Base-by-base conservation (phyloP, 2,797 vertebrate genomes). In the Nyctibius grandis region DNA sequence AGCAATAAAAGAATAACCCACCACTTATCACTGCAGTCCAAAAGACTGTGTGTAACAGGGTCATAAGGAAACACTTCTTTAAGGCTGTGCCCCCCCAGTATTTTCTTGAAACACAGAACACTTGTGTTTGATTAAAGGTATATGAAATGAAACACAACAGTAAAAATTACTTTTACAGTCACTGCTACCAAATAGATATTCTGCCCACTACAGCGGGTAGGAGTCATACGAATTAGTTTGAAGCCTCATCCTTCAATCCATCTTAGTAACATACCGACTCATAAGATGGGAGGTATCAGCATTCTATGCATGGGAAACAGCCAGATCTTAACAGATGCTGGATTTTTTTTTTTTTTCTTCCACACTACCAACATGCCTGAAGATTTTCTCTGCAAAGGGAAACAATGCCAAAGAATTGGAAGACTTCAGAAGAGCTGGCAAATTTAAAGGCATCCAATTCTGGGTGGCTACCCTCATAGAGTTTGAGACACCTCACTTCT, bases 1-100 rank as follows among this genome's bases (percentile, higher is more conserved):
- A 65, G 84, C 93, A 93, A 91, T 87, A 85, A 93, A 95, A 87
- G 34, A 87, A 72, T 72, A 85, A 85, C n/a, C 65, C 65, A 59
- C 40, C 23, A 67, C 84, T 89, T 56, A 80, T 45, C 82, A 78
- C 40, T 29, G 53, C 57, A 85, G 47, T 34, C 65, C 64, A 67
- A 81, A 79, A 47, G 38, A 25, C 73, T 38, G 3, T 14, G 54
- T 53, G 33, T 38, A 88, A 70, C 0, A 2, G 47, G 65, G 69
- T 69, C 73, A 75, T 29, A 60, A 42, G 69, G n/a, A 93, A 86
- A 21, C 10, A 76, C 13, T 83, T 78, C 44, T 48, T 64, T 34
- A 81, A 79, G 73, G 17, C 36, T 86, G 51, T 34, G 34, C 4
- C 18, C 50, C 50, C 45, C 4, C 21, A 25, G 38, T 34, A 51